A percentile compares a stretch with the other conserved stretches of the same genome.
phyloP scores from a whole-genome alignment of 1,140 invertebrate genomes.

The Lepidurus packardi region DNA sequence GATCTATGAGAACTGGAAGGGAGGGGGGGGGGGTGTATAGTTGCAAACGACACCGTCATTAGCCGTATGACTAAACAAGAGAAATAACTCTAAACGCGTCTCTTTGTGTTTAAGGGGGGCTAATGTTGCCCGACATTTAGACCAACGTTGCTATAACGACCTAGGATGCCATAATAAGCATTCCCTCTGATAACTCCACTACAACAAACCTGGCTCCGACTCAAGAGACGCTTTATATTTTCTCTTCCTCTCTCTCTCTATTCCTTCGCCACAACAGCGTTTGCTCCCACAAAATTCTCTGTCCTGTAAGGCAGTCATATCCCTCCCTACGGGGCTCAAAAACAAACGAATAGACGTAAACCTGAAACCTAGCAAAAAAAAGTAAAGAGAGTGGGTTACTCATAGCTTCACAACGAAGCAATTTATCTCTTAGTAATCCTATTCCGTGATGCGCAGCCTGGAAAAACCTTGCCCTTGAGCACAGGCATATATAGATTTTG shows the following conservation, averaged over 20 bases:
- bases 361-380: neutral
- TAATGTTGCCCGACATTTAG: slow-evolving; percentile 15
- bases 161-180: neutral
- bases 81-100: slow-evolving; percentile 2
- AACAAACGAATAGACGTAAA: neutral
- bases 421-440: slow-evolving; percentile 8
- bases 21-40: neutral
- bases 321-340: neutral
- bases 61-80: slow-evolving; percentile 9
- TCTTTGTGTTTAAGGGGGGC: slow-evolving; percentile 3
- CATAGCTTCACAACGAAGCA: neutral
- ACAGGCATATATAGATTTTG: neutral
- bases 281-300: slow-evolving; percentile 5
- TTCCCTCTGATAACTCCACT: neutral
- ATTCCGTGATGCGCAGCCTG: neutral
- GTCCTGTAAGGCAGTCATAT: slow-evolving; percentile 6
- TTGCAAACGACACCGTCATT: neutral
- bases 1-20: neutral
- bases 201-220: neutral
- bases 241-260: neutral
- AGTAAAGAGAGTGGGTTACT: neutral
- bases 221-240: slow-evolving; percentile 10
- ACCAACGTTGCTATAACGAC: slow-evolving; percentile 15
- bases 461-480: neutral
- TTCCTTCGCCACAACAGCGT: neutral